These are phyloP conservation scores for Rutpela maculata DNA, from an alignment of 2,888 invertebrate species.

Conservation along the genomic window DNA sequence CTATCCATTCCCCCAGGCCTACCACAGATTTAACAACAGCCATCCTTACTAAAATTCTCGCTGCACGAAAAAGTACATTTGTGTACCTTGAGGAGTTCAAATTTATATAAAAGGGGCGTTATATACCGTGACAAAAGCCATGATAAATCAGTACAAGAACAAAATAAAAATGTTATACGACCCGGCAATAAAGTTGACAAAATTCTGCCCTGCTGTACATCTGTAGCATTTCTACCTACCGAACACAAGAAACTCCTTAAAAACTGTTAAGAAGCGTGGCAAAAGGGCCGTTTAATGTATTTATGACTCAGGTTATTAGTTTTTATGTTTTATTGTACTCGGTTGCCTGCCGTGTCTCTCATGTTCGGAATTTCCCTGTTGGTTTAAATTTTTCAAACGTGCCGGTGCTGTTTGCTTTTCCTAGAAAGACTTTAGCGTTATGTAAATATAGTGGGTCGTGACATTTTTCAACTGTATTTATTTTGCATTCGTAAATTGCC, in stretches of 20 bases:
- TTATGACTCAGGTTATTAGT: constrained; percentile 51
- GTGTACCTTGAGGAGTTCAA: constrained; percentile 39
- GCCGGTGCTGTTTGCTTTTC: constrained; percentile 30
- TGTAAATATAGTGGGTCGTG: constrained; percentile 20
- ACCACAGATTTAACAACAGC: constrained; percentile 26
- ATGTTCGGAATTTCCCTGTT: constrained; percentile 28
- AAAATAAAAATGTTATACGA: constrained; percentile 53
- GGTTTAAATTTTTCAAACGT: constrained; percentile 34
- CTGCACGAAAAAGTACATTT: constrained; percentile 14
- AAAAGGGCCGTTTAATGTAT: constrained; percentile 50
- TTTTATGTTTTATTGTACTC: constrained; percentile 52
- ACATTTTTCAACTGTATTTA: constrained; percentile 30
- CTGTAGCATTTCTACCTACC: constrained; percentile 47
- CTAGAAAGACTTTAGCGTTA: constrained; percentile 18
- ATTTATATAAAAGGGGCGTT: constrained; percentile 51
- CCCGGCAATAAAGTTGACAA: constrained; percentile 54
- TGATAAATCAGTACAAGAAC: constrained; percentile 55
- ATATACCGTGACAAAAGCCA: constrained; percentile 53
- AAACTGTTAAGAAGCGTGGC: constrained; percentile 44
- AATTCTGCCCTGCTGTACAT: constrained; percentile 47
- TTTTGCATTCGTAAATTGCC: neutral
- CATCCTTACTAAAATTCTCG: constrained; percentile 30
- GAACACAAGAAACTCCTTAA: constrained; percentile 30
- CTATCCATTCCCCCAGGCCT: neutral
- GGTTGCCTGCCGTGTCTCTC: constrained; percentile 32